Evolutionary conservation across 35 echinoderm and acorn worm genomes (phyloP).

Genomic region (Diadema setosum): DNA sequence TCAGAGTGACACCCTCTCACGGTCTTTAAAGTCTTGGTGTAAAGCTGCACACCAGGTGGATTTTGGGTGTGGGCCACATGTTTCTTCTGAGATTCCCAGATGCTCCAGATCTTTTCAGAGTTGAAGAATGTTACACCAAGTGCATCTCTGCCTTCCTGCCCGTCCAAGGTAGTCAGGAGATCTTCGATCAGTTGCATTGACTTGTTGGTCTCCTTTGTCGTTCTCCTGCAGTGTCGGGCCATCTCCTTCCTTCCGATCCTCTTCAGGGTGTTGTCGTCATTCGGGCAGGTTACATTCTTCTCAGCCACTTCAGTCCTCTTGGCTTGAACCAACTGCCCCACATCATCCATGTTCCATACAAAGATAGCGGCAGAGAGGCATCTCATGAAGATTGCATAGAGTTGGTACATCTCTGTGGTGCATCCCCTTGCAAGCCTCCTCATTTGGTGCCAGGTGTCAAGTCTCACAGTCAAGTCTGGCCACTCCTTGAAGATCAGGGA

Average conservation of each 20-base stretch:
- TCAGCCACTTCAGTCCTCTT: background rate
- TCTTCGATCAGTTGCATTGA: constrained; percentile 13
- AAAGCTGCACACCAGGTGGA: constrained; percentile 7
- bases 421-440: constrained; percentile 3
- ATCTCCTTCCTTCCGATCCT: background rate
- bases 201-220: background rate
- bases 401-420: background rate
- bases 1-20: constrained; percentile 13
- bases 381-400: constrained; percentile 18
- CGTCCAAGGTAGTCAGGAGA: background rate
- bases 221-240: constrained; percentile 22
- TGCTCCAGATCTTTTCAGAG: background rate
- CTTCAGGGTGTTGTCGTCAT: background rate
- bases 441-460: constrained; percentile 55
- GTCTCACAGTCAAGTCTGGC: background rate
- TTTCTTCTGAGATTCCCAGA: constrained; percentile 17
- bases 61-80: constrained; percentile 50
- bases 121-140: constrained; percentile 36
- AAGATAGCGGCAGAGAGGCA: constrained; percentile 22
- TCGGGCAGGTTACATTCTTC: background rate
- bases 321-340: constrained; percentile 6
- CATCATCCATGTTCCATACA: constrained; percentile 13
- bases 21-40: background rate
- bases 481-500: constrained; percentile 7
- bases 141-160: background rate